Percentiles rank a stretch among this genome's conserved stretches.
Evolutionary conservation across 1,140 invertebrate species (phyloP).

Genomic region (Eriosoma lanigerum): DNA sequence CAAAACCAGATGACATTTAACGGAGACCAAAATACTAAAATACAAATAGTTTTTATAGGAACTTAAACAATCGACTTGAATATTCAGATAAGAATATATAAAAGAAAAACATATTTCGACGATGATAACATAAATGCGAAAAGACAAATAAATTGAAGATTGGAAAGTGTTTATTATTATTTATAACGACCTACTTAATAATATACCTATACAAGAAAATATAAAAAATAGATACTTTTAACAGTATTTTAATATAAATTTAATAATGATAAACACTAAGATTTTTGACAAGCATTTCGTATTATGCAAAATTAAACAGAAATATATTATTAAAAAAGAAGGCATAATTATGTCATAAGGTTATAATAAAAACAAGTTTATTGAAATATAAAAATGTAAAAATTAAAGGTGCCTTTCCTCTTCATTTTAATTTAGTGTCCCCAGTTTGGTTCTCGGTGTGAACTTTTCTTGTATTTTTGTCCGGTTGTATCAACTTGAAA

Average conservation of each 20-base stretch:
- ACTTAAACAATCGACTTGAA: background rate
- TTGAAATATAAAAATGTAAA: constrained; percentile 24
- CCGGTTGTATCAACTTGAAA: background rate
- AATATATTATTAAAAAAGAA: constrained; percentile 18
- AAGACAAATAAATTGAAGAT: too few relatives aligned
- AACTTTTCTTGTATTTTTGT: background rate
- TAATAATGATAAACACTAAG: too few relatives aligned
- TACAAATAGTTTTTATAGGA: background rate
- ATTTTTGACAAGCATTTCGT: too few relatives aligned
- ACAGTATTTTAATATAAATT: too few relatives aligned
- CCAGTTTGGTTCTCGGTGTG: background rate
- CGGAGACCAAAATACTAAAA: background rate
- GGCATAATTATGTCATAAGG: background rate
- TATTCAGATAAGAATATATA: too few relatives aligned
- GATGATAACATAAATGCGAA: background rate
- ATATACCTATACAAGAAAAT: too few relatives aligned
- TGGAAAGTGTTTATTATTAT: too few relatives aligned
- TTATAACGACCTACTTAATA: too few relatives aligned
- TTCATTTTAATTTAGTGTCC: constrained; percentile 3
- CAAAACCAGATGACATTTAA: background rate
- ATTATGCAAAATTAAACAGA: background rate
- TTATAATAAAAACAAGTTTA: background rate
- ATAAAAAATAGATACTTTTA: too few relatives aligned
- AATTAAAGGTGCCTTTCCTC: constrained; percentile 12
- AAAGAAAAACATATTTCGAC: too few relatives aligned